Conservation (phyloP, 2,888 invertebrate species). For the Caenorhabditis doughertyi region DNA sequence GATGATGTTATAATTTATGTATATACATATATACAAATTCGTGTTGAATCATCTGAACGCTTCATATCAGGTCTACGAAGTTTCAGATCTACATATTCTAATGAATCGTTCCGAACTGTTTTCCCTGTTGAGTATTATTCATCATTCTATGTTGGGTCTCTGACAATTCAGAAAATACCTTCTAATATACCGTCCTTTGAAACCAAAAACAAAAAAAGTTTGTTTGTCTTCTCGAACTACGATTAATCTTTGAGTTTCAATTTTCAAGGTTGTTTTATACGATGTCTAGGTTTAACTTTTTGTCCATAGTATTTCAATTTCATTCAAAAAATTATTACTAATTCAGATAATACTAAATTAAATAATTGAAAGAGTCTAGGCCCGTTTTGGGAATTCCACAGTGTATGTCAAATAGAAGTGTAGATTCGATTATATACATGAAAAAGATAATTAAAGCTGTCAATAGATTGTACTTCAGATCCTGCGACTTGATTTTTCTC, state of each 20-base stretch:
- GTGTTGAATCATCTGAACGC: no score
- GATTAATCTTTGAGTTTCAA: slow-evolving; percentile 1
- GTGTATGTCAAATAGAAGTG: slow-evolving; percentile 18
- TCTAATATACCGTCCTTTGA: not conserved
- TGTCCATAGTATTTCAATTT: not conserved
- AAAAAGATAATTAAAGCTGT: slow-evolving; percentile 33
- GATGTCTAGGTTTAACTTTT: not conserved
- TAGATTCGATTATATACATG: slow-evolving; percentile 18
- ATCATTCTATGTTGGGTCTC: no score
- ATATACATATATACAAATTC: no score
- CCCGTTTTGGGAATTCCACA: slow-evolving; percentile 43
- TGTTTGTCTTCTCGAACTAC: not conserved
- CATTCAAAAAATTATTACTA: slow-evolving; percentile 9
- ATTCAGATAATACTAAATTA: not conserved
- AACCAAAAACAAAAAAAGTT: not conserved
- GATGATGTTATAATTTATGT: no score
- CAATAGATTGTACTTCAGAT: slow-evolving; percentile 44
- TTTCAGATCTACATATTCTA: no score
- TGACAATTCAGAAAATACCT: no score
- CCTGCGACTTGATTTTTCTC: not conserved
- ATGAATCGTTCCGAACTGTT: no score
- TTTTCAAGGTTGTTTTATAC: not conserved
- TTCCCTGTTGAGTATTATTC: no score
- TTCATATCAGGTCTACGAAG: no score
- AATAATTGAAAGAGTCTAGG: not conserved